Conservation (phyloP, 2,113 vertebrate genomes). For the Tenebrosternarchus preto region DNA sequence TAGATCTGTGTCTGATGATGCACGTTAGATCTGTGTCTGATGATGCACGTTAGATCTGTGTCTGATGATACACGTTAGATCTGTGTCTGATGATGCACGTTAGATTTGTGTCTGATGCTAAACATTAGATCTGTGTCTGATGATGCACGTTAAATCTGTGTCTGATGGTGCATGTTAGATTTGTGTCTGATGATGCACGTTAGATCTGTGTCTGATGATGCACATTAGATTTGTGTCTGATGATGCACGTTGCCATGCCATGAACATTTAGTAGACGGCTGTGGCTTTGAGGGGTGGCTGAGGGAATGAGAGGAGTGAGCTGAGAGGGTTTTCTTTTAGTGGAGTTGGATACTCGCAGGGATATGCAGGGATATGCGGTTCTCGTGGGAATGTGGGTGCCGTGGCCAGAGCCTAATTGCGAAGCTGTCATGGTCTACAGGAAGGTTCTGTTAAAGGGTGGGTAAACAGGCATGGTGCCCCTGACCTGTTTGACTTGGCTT, state of each 20-base stretch:
- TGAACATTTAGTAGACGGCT: not conserved
- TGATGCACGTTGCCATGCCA: conserved; percentile 9
- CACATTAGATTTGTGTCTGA: conserved; percentile 27
- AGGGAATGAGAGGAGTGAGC: conserved; percentile 18
- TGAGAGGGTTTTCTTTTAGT: conserved; percentile 9
- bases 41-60: conserved; percentile 32
- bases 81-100: conserved; percentile 42
- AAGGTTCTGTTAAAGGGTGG: conserved; percentile 51
- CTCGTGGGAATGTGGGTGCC: conserved; percentile 23
- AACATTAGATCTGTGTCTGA: too few relatives aligned
- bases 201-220: too few relatives aligned
- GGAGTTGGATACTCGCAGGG: conserved; percentile 21
- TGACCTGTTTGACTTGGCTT: conserved; percentile 61
- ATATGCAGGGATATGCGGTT: conserved; percentile 30
- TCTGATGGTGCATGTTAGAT: conserved; percentile 35
- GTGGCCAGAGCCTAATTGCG: conserved; percentile 45
- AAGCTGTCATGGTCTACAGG: conserved; percentile 49
- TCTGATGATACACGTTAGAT: too few relatives aligned
- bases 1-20: conserved; percentile 4
- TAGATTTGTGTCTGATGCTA: conserved; percentile 19
- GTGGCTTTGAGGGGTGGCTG: conserved; percentile 15
- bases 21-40: too few relatives aligned
- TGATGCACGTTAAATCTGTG: conserved; percentile 32
- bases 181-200: conserved; percentile 2
- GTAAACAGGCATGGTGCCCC: conserved; percentile 36